A percentile compares a stretch with the other conserved stretches of the same genome.
Evolutionary conservation across 2,113 vertebrate species (phyloP).

Genomic region (Pipra filicauda): DNA sequence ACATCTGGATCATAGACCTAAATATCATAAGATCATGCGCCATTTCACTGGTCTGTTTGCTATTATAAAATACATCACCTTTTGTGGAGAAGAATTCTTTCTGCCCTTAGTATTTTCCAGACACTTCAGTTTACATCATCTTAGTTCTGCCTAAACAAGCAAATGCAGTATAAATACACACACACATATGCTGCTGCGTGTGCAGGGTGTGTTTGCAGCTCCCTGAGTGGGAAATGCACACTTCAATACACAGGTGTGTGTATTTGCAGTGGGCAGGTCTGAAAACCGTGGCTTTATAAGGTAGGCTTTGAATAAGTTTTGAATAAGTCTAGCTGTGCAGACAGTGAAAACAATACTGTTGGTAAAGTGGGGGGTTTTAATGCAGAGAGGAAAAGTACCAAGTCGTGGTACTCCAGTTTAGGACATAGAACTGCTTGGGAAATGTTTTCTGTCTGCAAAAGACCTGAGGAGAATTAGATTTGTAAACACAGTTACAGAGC

Average conservation of each 20-base stretch:
- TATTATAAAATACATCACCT: background rate
- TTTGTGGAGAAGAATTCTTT: background rate
- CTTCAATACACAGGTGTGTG: rapidly evolving
- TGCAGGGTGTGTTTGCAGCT: background rate
- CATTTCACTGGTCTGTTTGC: background rate
- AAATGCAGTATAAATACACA: background rate
- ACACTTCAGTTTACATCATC: background rate
- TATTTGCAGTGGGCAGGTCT: background rate
- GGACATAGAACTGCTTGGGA: background rate
- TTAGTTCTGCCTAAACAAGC: background rate
- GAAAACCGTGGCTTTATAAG: background rate
- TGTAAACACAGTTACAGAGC: background rate
- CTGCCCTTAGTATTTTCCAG: background rate
- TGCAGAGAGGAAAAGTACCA: background rate
- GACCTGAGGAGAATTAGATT: background rate
- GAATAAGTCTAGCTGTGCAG: background rate
- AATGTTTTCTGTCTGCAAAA: background rate
- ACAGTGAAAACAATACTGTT: background rate
- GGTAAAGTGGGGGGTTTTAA: background rate
- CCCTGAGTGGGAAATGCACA: rapidly evolving
- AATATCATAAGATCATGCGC: background rate
- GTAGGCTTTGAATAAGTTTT: background rate
- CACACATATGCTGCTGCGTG: background rate
- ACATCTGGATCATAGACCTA: too few species aligned
- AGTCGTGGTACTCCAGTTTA: background rate